These are phyloP conservation scores for Macaria notata DNA, from an alignment of 2,888 invertebrate genomes.

Conservation along the genomic window DNA sequence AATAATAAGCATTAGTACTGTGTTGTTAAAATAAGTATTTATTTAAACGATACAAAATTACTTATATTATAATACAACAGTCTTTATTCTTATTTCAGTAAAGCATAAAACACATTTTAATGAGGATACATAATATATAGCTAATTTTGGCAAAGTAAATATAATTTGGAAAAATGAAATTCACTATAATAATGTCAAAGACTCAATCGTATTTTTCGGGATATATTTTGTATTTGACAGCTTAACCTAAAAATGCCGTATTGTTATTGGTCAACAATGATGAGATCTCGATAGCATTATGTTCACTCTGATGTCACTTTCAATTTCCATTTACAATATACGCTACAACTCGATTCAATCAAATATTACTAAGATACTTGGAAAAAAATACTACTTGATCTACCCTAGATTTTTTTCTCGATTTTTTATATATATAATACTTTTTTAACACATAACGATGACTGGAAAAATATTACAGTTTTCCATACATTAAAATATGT, in stretches of 20 bases:
- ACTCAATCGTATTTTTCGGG: constrained; percentile 40
- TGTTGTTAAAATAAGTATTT: constrained; percentile 68
- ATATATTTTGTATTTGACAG: constrained; percentile 60
- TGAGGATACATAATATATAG: constrained; percentile 57
- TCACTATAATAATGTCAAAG: constrained; percentile 40
- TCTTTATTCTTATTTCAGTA: constrained; percentile 81
- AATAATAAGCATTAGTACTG: constrained; percentile 44
- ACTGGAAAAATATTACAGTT: constrained; percentile 48
- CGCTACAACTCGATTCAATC: constrained; percentile 61
- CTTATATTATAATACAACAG: constrained; percentile 80
- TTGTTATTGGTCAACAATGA: constrained; percentile 81
- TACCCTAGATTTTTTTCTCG: constrained; percentile 58
- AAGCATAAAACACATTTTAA: constrained; percentile 70
- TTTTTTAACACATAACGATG: constrained; percentile 49
- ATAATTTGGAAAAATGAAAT: constrained; percentile 48
- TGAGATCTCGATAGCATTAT: constrained; percentile 79
- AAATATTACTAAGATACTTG: constrained; percentile 61
- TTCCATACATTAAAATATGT: constrained; percentile 44
- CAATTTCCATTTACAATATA: constrained; percentile 59
- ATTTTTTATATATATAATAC: constrained; percentile 51
- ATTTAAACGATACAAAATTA: constrained; percentile 70
- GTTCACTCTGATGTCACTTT: constrained; percentile 67
- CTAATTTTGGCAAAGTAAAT: constrained; percentile 63
- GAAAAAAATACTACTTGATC: constrained; percentile 65
- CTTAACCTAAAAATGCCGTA: constrained; percentile 81